A percentile compares a stretch with the other conserved stretches of the same genome.
Evolutionary conservation across 2,113 vertebrate species (phyloP).

Genomic region (Nibea coibor): DNA sequence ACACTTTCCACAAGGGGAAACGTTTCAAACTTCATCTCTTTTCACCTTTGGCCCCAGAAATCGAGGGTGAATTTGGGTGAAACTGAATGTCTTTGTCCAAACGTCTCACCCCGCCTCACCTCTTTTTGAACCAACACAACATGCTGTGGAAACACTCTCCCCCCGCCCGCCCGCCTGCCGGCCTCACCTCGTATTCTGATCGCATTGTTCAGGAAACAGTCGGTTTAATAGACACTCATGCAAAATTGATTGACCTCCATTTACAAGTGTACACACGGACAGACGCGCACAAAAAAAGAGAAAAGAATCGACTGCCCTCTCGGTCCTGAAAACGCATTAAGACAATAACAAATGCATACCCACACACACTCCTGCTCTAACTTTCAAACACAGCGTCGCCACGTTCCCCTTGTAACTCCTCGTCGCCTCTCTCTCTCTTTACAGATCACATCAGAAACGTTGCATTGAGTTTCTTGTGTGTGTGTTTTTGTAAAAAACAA

Average conservation of each 20-base stretch:
- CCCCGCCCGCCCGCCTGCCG: too few species aligned
- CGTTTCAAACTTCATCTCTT: neutral
- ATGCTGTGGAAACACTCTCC: too few species aligned
- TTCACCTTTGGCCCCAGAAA: neutral
- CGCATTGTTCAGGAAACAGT: slow-evolving; percentile 17
- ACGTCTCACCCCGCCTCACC: slow-evolving; percentile 8
- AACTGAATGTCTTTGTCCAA: slow-evolving; percentile 1
- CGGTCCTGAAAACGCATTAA: slow-evolving; percentile 43
- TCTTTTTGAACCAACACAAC: slow-evolving; percentile 18
- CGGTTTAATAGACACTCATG: slow-evolving; percentile 67
- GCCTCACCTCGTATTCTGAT: slow-evolving; percentile 4
- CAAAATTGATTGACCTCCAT: slow-evolving; percentile 69
- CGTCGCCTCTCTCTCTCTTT: slow-evolving; percentile 13
- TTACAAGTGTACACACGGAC: slow-evolving; percentile 44
- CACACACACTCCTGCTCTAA: neutral
- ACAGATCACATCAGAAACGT: slow-evolving; percentile 57
- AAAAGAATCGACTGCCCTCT: neutral
- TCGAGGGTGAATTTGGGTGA: neutral
- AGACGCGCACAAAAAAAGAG: neutral
- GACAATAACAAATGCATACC: slow-evolving; percentile 20
- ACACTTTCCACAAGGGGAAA: slow-evolving; percentile 1
- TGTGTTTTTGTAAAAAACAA: slow-evolving; percentile 39
- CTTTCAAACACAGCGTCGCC: slow-evolving; percentile 19
- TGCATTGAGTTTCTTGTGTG: neutral
- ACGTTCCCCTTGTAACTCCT: slow-evolving; percentile 17